Base-by-base conservation (phyloP, 2,113 vertebrate genomes). In the Isichthys henryi region DNA sequence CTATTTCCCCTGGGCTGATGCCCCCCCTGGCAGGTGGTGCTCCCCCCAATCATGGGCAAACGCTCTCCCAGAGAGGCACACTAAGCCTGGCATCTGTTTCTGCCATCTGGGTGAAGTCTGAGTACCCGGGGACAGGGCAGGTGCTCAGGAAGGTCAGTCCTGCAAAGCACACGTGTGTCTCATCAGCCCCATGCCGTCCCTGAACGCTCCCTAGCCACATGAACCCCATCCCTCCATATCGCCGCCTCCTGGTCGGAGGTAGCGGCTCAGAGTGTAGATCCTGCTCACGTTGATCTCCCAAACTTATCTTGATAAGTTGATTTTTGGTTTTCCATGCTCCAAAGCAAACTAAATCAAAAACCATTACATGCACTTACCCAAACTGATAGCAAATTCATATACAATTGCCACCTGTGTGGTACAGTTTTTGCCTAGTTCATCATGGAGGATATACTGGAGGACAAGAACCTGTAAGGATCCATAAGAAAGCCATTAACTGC, bases 141-240 rank as follows among this genome's bases (percentile, higher is more conserved):
- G 86, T 48, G 80, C 74, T 35, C 5, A 19, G 82, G 56, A 87
- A 53, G 50, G 77, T 49, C 45, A 48, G 89, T 56, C 88, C 90
- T 86, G 77, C 88, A 89, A 89, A 89, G 80, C 70, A 62, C 91
- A 93, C 90, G 90, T 92, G 92, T 91, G 92, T 90, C 88, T 80
- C 92, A 92, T 93, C 91, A 91, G 90, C 89, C 85, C 70, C 88
- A 84, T 88, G 56, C 90, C 3, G 23, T 23, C 89, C 50, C 85
- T 80, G 80, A 77, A 31, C n/a, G 2, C 70, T 77, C 70, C 2
- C 70, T n/a, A 1, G 35, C 74, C 21, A 88, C 27, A 87, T 90
- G 87, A 91, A 90, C 86, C 45, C 82, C 27, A 80, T 87, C 74
- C 50, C 84, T 90, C 82, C 10, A 49, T 49, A 48, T 45, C 21